Conservation (phyloP, 2,797 vertebrate species). For the Hydrocynus forskahlii region DNA sequence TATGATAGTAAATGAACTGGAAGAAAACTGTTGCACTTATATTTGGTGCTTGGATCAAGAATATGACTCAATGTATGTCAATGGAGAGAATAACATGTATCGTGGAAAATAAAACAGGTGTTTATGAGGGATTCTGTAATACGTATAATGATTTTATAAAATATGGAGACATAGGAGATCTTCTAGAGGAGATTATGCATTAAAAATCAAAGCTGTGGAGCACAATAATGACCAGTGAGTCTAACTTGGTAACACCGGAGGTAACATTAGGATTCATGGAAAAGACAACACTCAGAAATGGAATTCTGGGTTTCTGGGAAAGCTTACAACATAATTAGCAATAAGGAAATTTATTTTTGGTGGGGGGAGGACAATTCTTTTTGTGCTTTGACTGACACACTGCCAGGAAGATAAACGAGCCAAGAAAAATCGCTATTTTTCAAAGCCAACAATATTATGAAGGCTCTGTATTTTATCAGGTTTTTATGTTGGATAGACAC, state of each 20-base stretch:
- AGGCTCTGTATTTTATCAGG: not conserved
- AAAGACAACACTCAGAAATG: not conserved
- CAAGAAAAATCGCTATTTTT: not conserved
- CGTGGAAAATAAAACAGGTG: no score
- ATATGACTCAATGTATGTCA: no score
- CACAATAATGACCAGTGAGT: not conserved
- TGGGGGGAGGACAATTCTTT: not conserved
- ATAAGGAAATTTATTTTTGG: not conserved
- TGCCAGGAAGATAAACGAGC: not conserved
- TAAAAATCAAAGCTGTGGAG: not conserved
- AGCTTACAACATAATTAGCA: not conserved
- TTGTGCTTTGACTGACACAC: slow-evolving; percentile 1
- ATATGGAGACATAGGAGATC: no score
- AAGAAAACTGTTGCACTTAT: no score
- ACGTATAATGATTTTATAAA: no score
- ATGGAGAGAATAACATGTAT: no score
- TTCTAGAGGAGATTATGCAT: not conserved
- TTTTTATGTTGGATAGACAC: not conserved
- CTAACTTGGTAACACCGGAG: not conserved
- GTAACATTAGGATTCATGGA: not conserved
- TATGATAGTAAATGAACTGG: no score
- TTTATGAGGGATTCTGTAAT: no score
- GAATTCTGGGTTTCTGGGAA: slow-evolving; percentile 1
- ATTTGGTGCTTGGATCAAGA: no score
- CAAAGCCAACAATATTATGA: not conserved